A percentile compares a stretch with the other conserved stretches of the same genome.
Conservation (phyloP, 1,140 invertebrate genomes). For the Pseudomyrmex cubaensis region DNA sequence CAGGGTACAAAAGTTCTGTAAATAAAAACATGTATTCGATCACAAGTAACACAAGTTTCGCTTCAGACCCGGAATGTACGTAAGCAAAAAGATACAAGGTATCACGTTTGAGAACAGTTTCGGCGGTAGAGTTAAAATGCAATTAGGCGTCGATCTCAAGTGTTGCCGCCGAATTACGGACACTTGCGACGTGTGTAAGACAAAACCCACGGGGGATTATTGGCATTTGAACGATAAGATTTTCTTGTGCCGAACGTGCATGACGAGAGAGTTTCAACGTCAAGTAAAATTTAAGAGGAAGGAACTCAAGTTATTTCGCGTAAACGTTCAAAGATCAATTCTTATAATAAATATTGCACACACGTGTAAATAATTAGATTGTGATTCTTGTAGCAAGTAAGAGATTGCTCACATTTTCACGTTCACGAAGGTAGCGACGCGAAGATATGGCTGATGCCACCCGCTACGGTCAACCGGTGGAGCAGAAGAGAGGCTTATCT, state of each 20-base stretch:
- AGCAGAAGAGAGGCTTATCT: constrained; percentile 80
- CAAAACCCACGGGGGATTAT: constrained; percentile 79
- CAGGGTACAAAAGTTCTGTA: constrained; percentile 73
- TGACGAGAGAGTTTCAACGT: constrained; percentile 69
- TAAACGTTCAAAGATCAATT: constrained; percentile 64
- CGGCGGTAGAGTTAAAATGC: constrained; percentile 78
- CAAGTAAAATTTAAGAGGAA: constrained; percentile 66
- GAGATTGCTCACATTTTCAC: constrained; percentile 81
- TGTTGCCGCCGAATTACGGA: constrained; percentile 78
- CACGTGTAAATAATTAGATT: constrained; percentile 38
- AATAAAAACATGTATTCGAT: constrained; percentile 28
- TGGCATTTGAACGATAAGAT: constrained; percentile 79
- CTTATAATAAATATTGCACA: constrained; percentile 12
- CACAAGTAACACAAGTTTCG: constrained; percentile 1
- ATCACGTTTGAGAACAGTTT: constrained; percentile 77
- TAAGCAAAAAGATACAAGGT: constrained; percentile 43
- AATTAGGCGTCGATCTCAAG: constrained; percentile 79
- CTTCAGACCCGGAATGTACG: constrained; percentile 77
- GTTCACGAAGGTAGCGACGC: constrained; percentile 79
- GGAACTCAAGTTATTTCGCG: constrained; percentile 74
- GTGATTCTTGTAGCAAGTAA: constrained; percentile 75
- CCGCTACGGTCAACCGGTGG: constrained; percentile 73
- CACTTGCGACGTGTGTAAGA: constrained; percentile 75
- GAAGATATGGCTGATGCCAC: constrained; percentile 79
- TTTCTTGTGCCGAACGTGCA: constrained; percentile 79